Conservation (phyloP, 2,797 vertebrate genomes). For the Melanotaenia boesemani region DNA sequence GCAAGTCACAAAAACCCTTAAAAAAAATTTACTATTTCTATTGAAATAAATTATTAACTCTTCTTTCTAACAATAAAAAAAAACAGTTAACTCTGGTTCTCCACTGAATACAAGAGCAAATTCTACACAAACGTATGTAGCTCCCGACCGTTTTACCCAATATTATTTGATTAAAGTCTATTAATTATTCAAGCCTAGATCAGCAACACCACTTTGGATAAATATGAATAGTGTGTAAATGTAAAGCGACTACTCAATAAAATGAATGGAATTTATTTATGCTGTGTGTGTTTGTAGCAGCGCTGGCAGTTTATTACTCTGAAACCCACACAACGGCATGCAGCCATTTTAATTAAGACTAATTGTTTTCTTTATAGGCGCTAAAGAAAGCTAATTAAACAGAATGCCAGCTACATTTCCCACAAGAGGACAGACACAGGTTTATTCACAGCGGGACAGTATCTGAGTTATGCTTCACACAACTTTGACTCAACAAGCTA, state of each 20-base stretch:
- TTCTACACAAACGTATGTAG: conserved; percentile 8
- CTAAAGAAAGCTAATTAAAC: conserved; percentile 81
- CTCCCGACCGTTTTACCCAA: conserved; percentile 9
- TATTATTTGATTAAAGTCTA: conserved; percentile 54
- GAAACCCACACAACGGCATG: conserved; percentile 63
- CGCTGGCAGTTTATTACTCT: conserved; percentile 71
- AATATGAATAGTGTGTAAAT: conserved; percentile 57
- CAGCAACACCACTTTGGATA: conserved; percentile 48
- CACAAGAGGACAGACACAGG: conserved; percentile 63
- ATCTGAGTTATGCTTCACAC: conserved; percentile 53
- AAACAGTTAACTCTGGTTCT: not conserved
- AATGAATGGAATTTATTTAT: conserved; percentile 66
- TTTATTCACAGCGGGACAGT: conserved; percentile 65
- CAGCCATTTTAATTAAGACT: conserved; percentile 82
- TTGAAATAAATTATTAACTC: conserved; percentile 54
- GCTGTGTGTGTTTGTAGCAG: conserved; percentile 38
- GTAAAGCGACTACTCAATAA: conserved; percentile 60
- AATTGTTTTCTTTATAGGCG: conserved; percentile 80
- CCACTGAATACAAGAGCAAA: conserved; percentile 9
- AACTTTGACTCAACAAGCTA: conserved; percentile 12
- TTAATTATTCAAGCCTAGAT: conserved; percentile 65
- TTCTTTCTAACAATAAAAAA: conserved; percentile 8
- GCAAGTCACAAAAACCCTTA: conserved; percentile 32
- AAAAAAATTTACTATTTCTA: conserved; percentile 34
- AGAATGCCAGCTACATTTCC: conserved; percentile 73